phyloP scores from a whole-genome alignment of 2,113 vertebrate genomes.

The Heterocephalus glaber region DNA sequence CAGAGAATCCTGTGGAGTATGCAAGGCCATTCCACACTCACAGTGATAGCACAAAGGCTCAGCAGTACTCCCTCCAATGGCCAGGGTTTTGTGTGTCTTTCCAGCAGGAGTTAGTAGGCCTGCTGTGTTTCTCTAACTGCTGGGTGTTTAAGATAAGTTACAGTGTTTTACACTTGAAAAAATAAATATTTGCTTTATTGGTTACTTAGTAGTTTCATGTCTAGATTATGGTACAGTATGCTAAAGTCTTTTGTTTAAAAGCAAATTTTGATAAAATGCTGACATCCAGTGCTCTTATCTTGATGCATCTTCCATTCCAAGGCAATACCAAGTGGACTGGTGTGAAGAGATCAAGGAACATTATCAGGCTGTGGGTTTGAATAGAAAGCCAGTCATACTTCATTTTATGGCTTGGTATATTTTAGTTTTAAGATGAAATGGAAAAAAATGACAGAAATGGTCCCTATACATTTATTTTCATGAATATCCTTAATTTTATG shows the following conservation, averaged over 20 bases:
- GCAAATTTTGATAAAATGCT: neutral
- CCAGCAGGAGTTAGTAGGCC: neutral
- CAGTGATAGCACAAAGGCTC: conserved; percentile 11
- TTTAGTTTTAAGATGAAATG: conserved; percentile 50
- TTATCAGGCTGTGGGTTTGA: conserved; percentile 26
- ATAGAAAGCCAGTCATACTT: neutral
- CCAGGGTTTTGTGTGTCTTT: neutral
- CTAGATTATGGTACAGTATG: neutral
- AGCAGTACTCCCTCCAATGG: neutral
- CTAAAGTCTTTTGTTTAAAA: neutral
- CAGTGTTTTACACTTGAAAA: conserved; percentile 44
- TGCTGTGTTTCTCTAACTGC: conserved; percentile 22
- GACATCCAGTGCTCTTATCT: neutral
- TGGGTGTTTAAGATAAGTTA: conserved; percentile 57
- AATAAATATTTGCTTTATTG: conserved; percentile 47
- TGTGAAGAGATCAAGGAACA: conserved; percentile 23
- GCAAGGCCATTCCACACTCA: neutral
- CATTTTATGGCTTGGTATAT: conserved; percentile 38
- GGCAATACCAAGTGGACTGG: neutral
- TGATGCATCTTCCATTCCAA: neutral
- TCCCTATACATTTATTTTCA: conserved; percentile 59
- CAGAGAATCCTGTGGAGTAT: neutral
- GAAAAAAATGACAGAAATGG: neutral
- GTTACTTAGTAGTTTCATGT: conserved; percentile 21
- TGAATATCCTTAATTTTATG: conserved; percentile 54